phyloP scores from a whole-genome alignment of 2,797 vertebrate genomes.

The Otus scops region DNA sequence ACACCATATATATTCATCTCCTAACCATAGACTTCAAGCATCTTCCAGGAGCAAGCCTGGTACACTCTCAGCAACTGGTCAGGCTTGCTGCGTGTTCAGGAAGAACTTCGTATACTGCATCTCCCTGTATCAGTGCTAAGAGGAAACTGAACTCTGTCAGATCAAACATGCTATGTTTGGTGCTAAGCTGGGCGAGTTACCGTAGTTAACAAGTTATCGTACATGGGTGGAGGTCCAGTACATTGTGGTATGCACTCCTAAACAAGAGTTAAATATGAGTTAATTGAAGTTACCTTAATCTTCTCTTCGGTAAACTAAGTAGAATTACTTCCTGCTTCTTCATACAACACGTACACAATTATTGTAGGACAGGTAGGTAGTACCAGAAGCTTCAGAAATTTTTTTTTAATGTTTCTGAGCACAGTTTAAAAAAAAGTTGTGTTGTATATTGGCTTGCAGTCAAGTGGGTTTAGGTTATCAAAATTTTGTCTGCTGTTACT shows the following conservation, averaged over 20 bases:
- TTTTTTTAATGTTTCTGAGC: not conserved
- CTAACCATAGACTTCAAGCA: not conserved
- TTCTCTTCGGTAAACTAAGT: not conserved
- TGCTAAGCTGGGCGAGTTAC: not conserved
- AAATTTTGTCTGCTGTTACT: not conserved
- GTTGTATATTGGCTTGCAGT: not conserved
- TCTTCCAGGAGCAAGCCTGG: not conserved
- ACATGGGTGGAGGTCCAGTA: not conserved
- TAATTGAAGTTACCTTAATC: not conserved
- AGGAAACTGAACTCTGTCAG: not conserved
- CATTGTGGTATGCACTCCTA: not conserved
- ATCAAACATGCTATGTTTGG: not conserved
- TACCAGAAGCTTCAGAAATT: not conserved
- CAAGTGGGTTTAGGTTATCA: not conserved
- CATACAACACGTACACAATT: not conserved
- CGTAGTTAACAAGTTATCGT: not conserved
- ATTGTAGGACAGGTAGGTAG: not conserved
- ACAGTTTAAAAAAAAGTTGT: not conserved
- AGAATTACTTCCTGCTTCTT: not conserved
- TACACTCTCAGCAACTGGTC: not conserved
- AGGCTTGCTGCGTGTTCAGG: not conserved
- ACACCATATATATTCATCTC: not conserved
- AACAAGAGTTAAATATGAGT: not conserved
- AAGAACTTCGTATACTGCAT: not conserved
- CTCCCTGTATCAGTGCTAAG: not conserved